Conservation (phyloP, 2,113 vertebrate genomes). For the Leptodactylus fuscus region DNA sequence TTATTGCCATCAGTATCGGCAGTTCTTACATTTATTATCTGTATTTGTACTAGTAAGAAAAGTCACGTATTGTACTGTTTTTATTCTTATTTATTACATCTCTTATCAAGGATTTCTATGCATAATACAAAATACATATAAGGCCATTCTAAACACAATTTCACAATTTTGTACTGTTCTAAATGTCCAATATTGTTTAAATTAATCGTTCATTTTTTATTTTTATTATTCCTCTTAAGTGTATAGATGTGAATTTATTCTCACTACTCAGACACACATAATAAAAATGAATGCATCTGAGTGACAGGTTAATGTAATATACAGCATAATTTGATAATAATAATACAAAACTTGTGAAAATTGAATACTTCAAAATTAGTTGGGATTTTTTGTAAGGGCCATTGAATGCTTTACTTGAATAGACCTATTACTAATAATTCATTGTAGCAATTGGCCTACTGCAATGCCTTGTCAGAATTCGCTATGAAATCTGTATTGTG, state of each 20-base stretch:
- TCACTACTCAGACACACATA: neutral
- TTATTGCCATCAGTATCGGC: too few species aligned
- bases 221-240: neutral
- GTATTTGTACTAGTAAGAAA: too few species aligned
- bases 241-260: constrained; percentile 18
- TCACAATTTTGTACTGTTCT: neutral
- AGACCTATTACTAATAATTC: constrained; percentile 47
- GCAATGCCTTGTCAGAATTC: constrained; percentile 36
- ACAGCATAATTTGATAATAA: constrained; percentile 22
- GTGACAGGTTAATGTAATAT: constrained; percentile 45
- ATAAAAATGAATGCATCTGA: constrained; percentile 32
- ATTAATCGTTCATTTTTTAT: neutral
- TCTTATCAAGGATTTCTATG: too few species aligned
- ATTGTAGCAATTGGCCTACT: constrained; percentile 27
- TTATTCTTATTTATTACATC: too few species aligned
- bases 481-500: constrained; percentile 1
- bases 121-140: neutral
- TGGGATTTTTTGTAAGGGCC: constrained; percentile 35
- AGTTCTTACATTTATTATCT: too few species aligned
- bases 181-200: constrained; percentile 6
- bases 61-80: too few species aligned
- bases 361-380: constrained; percentile 44
- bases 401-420: constrained; percentile 32
- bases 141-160: too few species aligned
- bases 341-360: constrained; percentile 40